phyloP scores from a whole-genome alignment of 1,140 invertebrate genomes.

The Aporrectodea caliginosa region DNA sequence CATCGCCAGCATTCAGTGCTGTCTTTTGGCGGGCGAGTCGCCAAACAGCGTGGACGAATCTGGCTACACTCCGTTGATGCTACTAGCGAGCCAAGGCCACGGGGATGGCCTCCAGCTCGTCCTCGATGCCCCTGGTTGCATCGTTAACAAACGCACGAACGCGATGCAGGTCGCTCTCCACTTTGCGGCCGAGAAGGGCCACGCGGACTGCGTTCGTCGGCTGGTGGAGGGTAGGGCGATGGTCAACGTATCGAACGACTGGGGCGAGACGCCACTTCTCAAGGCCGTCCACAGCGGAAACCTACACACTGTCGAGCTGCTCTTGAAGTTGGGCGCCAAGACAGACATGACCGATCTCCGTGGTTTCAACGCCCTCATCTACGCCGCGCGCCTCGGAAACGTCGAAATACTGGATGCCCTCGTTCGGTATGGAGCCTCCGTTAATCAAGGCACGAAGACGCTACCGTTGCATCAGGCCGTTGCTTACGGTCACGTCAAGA shows the following conservation, averaged over 20 bases:
- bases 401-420: neutral
- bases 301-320: neutral
- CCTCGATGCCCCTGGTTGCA: neutral
- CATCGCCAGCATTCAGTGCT: neutral
- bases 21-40: neutral
- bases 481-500: neutral
- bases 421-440: neutral
- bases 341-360: slow-evolving; percentile 9
- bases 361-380: slow-evolving; percentile 2
- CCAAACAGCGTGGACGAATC: neutral
- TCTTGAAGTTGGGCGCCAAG: slow-evolving; percentile 1
- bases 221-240: neutral
- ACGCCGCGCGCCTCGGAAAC: slow-evolving; percentile 1
- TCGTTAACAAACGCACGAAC: slow-evolving; percentile 7
- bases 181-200: slow-evolving; percentile 17
- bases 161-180: slow-evolving; percentile 4
- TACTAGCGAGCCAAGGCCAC: neutral
- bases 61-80: slow-evolving; percentile 4
- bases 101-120: neutral
- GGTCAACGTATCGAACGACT: slow-evolving; percentile 13
- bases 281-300: neutral
- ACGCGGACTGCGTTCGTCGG: neutral
- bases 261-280: slow-evolving; percentile 17
- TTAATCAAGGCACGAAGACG: slow-evolving; percentile 2
- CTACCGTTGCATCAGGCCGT: slow-evolving; percentile 12